Evolutionary conservation across 2,797 vertebrate genomes (phyloP), one percentile per base, ranked within the genome.

Genomic region (Sardinella longiceps): DNA sequence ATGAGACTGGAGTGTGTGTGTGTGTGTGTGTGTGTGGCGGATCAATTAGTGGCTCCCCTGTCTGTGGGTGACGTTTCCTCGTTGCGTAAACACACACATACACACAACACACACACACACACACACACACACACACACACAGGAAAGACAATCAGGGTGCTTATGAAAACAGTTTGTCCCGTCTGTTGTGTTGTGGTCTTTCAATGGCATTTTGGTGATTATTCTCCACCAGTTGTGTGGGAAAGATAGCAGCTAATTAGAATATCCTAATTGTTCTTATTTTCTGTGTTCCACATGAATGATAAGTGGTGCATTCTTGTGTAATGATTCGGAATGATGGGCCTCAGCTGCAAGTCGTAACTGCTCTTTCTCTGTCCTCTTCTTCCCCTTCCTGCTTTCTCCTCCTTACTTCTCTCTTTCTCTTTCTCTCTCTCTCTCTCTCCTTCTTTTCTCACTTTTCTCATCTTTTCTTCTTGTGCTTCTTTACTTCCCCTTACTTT

Each of bases 261-360:
- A 90, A 90, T 87, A 45, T 84, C 89, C 88, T 92, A 91, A 93
- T 93, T 92, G 91, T 91, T 89, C 88, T 88, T 84, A 87, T 91
- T 91, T 88, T 89, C 87, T 90, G 90, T 83, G 81, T 92, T 91
- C 88, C 87, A 85, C 88, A 87, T 88, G 90, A 84, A 86, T 91
- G 90, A 87, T 82, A 86, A 90, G 89, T 82, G 84, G 89, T 89
- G 88, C 88, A 87, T 89, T 90, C 85, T 91, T 91, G 90, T 89
- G 90, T 92, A 92, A 92, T 92, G 89, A 92, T 93, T 91, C 84
- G 89, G 91, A 93, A 90, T 90, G 90, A 89, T 89, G 89, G 88
- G 87, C 86, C 80, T 84, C 90, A 92, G 91, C 92, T 92, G 92
- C 83, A 87, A 84, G 87, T 86, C 82, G 43, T 81, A 86, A 60